Conservation (phyloP, 2,113 vertebrate species). For the Halichoerus grypus region DNA sequence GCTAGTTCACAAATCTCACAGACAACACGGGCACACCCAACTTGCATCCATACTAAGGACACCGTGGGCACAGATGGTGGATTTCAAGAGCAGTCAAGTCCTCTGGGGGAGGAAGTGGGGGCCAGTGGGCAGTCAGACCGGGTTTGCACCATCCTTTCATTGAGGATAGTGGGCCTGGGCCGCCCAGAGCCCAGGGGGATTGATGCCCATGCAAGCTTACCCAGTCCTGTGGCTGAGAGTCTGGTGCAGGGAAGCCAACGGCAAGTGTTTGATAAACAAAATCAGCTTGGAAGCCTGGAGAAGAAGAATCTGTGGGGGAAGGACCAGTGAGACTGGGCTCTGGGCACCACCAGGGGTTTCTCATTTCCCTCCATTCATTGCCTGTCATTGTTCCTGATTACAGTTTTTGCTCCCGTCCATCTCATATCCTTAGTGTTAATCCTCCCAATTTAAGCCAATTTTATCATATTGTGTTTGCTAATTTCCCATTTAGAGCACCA, state of each 20-base stretch:
- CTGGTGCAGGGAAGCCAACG: background rate
- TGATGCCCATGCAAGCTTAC: background rate
- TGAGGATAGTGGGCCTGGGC: background rate
- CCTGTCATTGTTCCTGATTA: conserved; percentile 65
- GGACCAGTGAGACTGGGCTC: background rate
- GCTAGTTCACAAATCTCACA: background rate
- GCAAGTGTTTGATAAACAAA: conserved; percentile 47
- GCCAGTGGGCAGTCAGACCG: background rate
- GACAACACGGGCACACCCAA: background rate
- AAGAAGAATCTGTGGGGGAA: background rate
- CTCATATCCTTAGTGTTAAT: conserved; percentile 70
- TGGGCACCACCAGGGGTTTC: background rate
- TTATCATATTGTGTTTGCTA: conserved; percentile 73
- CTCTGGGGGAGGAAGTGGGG: background rate
- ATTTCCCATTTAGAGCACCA: conserved; percentile 74
- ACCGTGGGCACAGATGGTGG: background rate
- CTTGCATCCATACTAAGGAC: background rate
- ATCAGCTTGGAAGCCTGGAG: background rate
- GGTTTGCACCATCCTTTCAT: background rate
- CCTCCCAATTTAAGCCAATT: conserved; percentile 71
- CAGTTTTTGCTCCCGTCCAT: conserved; percentile 55
- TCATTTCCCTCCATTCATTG: conserved; percentile 75
- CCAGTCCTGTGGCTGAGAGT: background rate
- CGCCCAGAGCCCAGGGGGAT: accelerated
- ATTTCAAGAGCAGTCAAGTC: background rate